Evolutionary conservation across 2,888 invertebrate genomes (phyloP), one percentile per base, ranked within the genome.

Genomic region (Acholoe squamosa): DNA sequence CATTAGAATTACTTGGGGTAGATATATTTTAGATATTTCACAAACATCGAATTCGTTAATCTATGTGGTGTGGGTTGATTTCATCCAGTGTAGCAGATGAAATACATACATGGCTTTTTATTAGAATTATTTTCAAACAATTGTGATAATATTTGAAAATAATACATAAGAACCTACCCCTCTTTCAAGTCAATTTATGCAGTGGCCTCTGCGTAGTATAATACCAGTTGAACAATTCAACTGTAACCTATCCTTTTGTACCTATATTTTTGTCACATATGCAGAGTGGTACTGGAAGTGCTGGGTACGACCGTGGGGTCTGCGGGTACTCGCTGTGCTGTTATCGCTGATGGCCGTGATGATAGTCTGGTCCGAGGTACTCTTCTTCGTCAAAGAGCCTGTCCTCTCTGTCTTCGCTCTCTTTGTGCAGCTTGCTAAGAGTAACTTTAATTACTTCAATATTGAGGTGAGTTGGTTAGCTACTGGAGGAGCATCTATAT

Each of bases 291-390:
- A 98, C 96, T 99, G 99, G 98, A 98, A 98, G 95, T 99, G 99
- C 96, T 95, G 98, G 91, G 93, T 98, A 31, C 97, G 97, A 94
- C 97, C 97, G 88, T 98, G 98, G 94, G 97, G 98, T 91, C 96
- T 98, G 93, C 98, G 98, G 95, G 95, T 97, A 0, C 96, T 98
- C 93, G 95, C 96, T 33, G 94, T 96, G 10, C 90, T 96, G 10
- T 97, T 98, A 0, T 96, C 98, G 43, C 96, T 97, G 71, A 97
- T 99, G 96, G 99, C 99, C 0, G 96, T 98, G 34, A 97, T 98
- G 95, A 98, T 99, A 54, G 98, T 99, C n/a, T 99, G 99, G 99
- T 99, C 99, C 0, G 99, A 99, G 96, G 97, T 99, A 94, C 99
- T 99, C 0, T 99, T 99, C 96, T 99, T 99, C 96, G 98, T 98